Evolutionary conservation across 2,113 vertebrate species (phyloP), one percentile per base, ranked within the genome.

Genomic region (Patagioenas fasciata): DNA sequence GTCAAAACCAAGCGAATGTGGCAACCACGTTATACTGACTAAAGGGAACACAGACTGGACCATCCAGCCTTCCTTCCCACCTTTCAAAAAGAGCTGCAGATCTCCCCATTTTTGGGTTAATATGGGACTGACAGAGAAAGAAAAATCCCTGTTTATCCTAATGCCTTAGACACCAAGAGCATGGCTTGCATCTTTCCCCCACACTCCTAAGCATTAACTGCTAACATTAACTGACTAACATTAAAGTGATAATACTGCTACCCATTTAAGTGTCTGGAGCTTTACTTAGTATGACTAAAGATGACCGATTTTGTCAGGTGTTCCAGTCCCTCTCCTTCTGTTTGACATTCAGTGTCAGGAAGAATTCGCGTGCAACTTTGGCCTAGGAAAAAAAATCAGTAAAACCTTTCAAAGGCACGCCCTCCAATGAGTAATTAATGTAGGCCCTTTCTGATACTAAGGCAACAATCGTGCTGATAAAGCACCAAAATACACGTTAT

Each of bases 401-500:
- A 47, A 73, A 57, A 60, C 11, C 6, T 15, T 50, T 8, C 13
- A 48, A 47, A 77, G 85, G 32, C 85, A 61, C 31, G 0, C 74
- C 62, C 80, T 84, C 25, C 24, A 3, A 10, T 23, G 34, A 73
- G 71, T 54, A 66, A 90, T 62, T 62, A 80, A 29, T 0, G 2
- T 25, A 38, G 38, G 62, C 23, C 57, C 29, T 82, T 79, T 47
- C 56, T 38, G 65, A 67, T 88, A 44, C 53, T 13, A 11, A 79
- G 54, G 53, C 36, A 80, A n/a, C 23, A 61, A 70, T 64, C 34
- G 32, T 2, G 11, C n/a, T 11, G 72, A 84, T 29, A 31, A 56
- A 36, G 19, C 3, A 6, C 5, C 14, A 5, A 65, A 80, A 57
- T 1, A 8, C 47, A 15, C 3, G 7, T 47, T 2, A 0, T 0